phyloP scores from a whole-genome alignment of 2,888 invertebrate species.

The Nomada fabriciana region DNA sequence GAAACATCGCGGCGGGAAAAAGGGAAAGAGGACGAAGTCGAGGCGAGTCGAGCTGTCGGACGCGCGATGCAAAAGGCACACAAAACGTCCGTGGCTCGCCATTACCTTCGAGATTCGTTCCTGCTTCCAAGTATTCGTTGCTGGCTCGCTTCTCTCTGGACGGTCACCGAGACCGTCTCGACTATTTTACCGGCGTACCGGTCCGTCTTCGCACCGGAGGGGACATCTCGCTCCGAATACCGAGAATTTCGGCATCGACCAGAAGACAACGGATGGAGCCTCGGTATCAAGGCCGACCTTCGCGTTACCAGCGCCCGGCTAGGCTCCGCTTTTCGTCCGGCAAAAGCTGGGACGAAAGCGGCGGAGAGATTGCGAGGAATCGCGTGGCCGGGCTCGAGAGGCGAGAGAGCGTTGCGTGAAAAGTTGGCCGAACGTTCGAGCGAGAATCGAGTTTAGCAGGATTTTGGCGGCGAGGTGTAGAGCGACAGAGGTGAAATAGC shows the following conservation, averaged over 20 bases:
- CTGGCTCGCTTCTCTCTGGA: slow-evolving; percentile 65
- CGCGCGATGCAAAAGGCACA: slow-evolving; percentile 64
- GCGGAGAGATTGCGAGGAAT: background rate
- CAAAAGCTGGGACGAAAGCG: background rate
- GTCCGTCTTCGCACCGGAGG: slow-evolving; percentile 37
- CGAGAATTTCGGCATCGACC: slow-evolving; percentile 65
- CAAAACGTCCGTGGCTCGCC: slow-evolving; percentile 61
- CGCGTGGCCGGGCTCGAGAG: background rate
- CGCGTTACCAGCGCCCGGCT: background rate
- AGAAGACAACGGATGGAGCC: slow-evolving; percentile 40
- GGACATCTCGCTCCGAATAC: slow-evolving; percentile 58
- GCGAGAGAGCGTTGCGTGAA: slow-evolving; percentile 10
- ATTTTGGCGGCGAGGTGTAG: slow-evolving; percentile 64
- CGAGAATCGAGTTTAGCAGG: slow-evolving; percentile 66
- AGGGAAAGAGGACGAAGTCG: slow-evolving; percentile 45
- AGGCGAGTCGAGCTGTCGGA: slow-evolving; percentile 57
- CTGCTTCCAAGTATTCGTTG: slow-evolving; percentile 77
- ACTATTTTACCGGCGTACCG: slow-evolving; percentile 66
- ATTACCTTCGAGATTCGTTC: slow-evolving; percentile 71
- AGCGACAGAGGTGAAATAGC: slow-evolving; percentile 63
- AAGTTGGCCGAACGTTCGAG: slow-evolving; percentile 16
- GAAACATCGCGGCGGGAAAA: slow-evolving; percentile 26
- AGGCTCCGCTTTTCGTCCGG: too few species aligned
- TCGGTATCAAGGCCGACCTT: slow-evolving; percentile 37
- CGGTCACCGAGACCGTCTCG: slow-evolving; percentile 60